These are phyloP conservation scores for Rhaphigaster nebulosa DNA, from an alignment of 2,888 invertebrate species.

Conservation along the genomic window DNA sequence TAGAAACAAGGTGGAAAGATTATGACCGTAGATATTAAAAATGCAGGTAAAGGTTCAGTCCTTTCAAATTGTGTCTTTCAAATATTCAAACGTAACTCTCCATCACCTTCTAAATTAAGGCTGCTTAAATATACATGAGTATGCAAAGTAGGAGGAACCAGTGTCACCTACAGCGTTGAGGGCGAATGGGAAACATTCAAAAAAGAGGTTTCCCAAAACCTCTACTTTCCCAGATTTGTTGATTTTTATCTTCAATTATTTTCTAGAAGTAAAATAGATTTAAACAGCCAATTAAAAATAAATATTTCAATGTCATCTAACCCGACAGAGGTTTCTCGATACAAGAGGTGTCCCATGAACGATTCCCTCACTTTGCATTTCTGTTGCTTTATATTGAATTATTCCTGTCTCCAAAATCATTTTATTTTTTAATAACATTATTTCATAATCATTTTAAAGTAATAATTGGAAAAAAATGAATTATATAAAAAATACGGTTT, in stretches of 20 bases:
- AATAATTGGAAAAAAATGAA: no score
- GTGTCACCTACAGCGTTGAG: neutral
- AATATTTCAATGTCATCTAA: no score
- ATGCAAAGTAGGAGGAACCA: neutral
- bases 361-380: no score
- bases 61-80: neutral
- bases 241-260: neutral
- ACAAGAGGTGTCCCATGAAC: no score
- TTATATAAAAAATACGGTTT: no score
- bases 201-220: neutral
- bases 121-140: neutral
- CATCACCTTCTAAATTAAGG: conserved; percentile 25
- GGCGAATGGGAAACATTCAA: neutral
- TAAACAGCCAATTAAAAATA: neutral
- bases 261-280: neutral
- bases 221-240: neutral
- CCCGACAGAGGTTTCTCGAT: no score
- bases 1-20: neutral
- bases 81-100: conserved; percentile 22
- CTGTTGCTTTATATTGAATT: no score
- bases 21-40: neutral
- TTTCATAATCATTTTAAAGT: no score
- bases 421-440: no score
- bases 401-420: no score
- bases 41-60: neutral